Evolutionary conservation across 2,797 vertebrate genomes (phyloP).

Genomic region (Chelon auratus): DNA sequence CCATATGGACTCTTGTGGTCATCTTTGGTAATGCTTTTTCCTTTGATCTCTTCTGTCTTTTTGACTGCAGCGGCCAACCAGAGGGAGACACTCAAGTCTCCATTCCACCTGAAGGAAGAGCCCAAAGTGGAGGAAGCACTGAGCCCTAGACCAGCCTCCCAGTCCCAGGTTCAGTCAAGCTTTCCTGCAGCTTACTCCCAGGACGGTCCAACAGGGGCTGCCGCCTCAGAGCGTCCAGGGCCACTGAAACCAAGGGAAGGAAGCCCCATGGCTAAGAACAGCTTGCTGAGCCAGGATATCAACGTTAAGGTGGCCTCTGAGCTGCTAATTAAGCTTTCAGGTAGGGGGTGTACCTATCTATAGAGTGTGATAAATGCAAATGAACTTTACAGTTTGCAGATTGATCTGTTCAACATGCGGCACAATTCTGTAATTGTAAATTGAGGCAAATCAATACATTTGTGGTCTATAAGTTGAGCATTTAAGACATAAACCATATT

Average conservation of each 20-base stretch:
- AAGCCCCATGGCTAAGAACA: constrained; percentile 84
- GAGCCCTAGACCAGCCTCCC: constrained; percentile 83
- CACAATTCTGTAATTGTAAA: constrained; percentile 13
- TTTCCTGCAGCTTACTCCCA: constrained; percentile 86
- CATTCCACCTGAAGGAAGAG: constrained; percentile 96
- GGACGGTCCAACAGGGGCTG: constrained; percentile 78
- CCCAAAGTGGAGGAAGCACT: constrained; percentile 89
- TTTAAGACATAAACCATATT: background rate
- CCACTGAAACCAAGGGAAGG: constrained; percentile 87
- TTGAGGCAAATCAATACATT: constrained; percentile 5
- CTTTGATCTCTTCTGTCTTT: constrained; percentile 17
- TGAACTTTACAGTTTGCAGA: constrained; percentile 2
- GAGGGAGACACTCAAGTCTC: constrained; percentile 93
- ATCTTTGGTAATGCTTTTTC: constrained; percentile 10
- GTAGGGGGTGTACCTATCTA: constrained; percentile 73
- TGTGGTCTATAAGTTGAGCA: background rate
- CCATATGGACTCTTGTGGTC: too few relatives aligned
- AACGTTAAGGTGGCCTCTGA: constrained; percentile 96
- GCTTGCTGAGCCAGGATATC: constrained; percentile 92
- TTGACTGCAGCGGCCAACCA: constrained; percentile 93
- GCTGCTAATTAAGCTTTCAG: constrained; percentile 98
- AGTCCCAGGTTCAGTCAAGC: constrained; percentile 78
- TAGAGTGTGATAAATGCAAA: constrained; percentile 2
- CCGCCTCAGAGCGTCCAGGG: constrained; percentile 72
- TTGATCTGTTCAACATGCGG: background rate